Evolutionary conservation across 2,113 vertebrate genomes (phyloP), one percentile per base, ranked within the genome.

Genomic region (Carassius carassius): DNA sequence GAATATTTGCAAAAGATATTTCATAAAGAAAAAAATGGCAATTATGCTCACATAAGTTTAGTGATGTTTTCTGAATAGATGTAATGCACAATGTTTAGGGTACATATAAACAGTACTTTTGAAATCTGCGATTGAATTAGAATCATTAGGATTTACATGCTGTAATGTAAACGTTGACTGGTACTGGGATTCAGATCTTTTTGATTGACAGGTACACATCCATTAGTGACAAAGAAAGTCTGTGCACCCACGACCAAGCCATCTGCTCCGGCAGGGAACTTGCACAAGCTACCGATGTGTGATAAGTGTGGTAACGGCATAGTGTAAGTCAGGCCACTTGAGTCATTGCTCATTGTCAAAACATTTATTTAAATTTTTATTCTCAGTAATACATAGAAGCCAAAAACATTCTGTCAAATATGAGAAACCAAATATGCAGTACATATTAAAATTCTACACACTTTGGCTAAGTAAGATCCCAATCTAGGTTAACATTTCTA

Each of bases 251-350:
- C 94, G 5, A 96, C 95, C 5, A 99, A 96, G 90, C 88, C 81
- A 4, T 90, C 92, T 0, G 54, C 93, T 0, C 92, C 95, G 13
- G 89, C 91, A 21, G 95, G 96, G 51, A 93, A 96, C 84, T 92
- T 93, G n/a, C 97, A 97, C 90, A 99, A 96, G 89, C 95, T 99
- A 93, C 98, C 98, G 0, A 81, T 97, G 87, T 99, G 98, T 62
- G 97, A 99, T 94, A 98, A 97, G 84, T 99, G 98, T 89, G 97
- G 98, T 54, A 98, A 94, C 63, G 98, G 98, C 85, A 99, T 99
- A 72, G 92, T 99, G 98, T 99, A 92, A 95, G 98, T 97, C 54
- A 70, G 32, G 17, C 29, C 32, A 11, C 32, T 4, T 6, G 29
- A 47, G 10, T 16, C 14, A 51, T 41, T 41, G 41, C 41, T 41